Percentiles rank a stretch among this genome's conserved stretches.
Evolutionary conservation across 2,888 invertebrate genomes (phyloP).

Genomic region (Brachypterus glaber): DNA sequence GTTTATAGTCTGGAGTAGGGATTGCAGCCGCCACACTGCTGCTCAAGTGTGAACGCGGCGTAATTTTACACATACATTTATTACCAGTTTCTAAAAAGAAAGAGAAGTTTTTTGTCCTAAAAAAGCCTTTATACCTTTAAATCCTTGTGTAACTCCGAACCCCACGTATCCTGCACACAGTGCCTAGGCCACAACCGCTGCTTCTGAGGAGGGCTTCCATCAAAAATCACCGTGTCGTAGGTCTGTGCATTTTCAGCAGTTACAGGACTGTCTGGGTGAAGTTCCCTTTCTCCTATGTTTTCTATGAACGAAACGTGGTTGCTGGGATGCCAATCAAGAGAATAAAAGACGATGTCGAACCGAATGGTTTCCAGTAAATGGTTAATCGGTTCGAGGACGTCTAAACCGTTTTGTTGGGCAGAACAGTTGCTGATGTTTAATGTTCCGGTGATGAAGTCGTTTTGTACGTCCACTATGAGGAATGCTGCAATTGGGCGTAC

Average conservation of each 20-base stretch:
- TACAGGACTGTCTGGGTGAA: constrained; percentile 65
- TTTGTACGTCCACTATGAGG: constrained; percentile 93
- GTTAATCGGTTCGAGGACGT: constrained; percentile 89
- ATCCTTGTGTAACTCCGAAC: constrained; percentile 84
- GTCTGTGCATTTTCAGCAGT: constrained; percentile 67
- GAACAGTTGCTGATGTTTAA: constrained; percentile 88
- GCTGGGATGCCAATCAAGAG: constrained; percentile 94
- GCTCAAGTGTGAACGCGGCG: too few relatives aligned
- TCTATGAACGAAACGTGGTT: constrained; percentile 96
- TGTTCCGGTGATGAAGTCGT: constrained; percentile 93
- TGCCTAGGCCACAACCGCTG: constrained; percentile 94
- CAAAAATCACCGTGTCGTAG: constrained; percentile 89
- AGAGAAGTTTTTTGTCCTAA: too few relatives aligned
- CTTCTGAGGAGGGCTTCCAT: constrained; percentile 72
- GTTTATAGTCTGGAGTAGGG: too few relatives aligned
- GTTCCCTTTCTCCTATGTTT: constrained; percentile 67
- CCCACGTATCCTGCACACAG: constrained; percentile 93
- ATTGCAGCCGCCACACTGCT: too few relatives aligned
- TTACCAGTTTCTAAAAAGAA: too few relatives aligned
- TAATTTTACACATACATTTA: too few relatives aligned
- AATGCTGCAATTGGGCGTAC: constrained; percentile 81
- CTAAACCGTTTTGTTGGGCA: constrained; percentile 81
- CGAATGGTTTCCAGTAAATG: constrained; percentile 66
- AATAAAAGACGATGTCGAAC: constrained; percentile 86
- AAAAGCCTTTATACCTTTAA: constrained; percentile 58